Percentiles rank a stretch among this genome's conserved stretches.
Evolutionary conservation across 1,140 invertebrate species (phyloP).

Genomic region (Pseudomyrmex flavicornis): DNA sequence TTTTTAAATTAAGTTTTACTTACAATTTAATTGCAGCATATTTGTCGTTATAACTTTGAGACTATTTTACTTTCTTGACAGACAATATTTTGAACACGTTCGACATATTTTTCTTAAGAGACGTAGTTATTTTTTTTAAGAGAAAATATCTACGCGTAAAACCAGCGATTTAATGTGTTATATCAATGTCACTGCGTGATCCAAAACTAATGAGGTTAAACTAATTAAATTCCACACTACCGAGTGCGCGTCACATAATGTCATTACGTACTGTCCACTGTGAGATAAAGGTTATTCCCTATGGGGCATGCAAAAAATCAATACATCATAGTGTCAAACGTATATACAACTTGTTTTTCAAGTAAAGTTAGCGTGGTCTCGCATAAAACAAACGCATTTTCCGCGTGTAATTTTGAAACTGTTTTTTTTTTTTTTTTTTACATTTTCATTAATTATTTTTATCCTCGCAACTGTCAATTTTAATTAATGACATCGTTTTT

Average conservation of each 20-base stretch:
- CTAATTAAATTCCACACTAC: slow-evolving; percentile 75
- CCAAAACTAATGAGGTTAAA: slow-evolving; percentile 72
- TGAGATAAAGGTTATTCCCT: slow-evolving; percentile 69
- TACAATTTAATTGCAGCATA: too few relatives aligned
- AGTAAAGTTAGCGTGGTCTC: slow-evolving; percentile 6
- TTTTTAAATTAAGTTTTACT: too few relatives aligned
- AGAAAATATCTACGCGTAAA: background rate
- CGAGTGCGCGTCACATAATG: slow-evolving; percentile 61
- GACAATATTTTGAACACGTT: background rate
- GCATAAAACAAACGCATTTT: background rate
- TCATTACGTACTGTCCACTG: slow-evolving; percentile 60
- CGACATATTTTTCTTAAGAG: background rate
- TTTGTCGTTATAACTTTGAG: background rate
- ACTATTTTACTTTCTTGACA: slow-evolving; percentile 4
- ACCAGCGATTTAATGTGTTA: background rate
- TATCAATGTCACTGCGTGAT: slow-evolving; percentile 27
- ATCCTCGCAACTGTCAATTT: too few relatives aligned
- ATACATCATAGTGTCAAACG: slow-evolving; percentile 31
- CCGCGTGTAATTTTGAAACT: background rate
- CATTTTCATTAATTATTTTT: background rate
- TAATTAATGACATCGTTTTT: too few relatives aligned
- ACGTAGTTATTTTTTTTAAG: background rate
- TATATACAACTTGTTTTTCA: slow-evolving; percentile 14
- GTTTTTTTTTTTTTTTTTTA: background rate
- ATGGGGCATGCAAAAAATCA: slow-evolving; percentile 52